These are phyloP conservation scores for Dichetophora obliterata DNA, from an alignment of 2,888 invertebrate species.

Conservation along the genomic window DNA sequence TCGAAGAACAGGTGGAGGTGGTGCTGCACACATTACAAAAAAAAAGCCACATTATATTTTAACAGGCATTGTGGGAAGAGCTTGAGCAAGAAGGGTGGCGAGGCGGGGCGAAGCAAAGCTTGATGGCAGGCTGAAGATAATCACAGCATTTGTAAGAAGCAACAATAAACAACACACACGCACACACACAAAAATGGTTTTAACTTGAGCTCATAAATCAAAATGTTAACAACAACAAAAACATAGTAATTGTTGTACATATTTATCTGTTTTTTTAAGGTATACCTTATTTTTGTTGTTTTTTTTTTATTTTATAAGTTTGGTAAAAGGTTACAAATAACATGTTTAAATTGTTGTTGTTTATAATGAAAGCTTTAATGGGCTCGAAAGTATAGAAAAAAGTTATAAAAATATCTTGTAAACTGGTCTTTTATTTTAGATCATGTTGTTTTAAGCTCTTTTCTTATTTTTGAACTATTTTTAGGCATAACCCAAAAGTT, in stretches of 20 bases:
- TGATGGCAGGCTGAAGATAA: too few relatives aligned
- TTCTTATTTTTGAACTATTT: not conserved
- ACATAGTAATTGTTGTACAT: too few relatives aligned
- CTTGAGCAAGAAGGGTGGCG: too few relatives aligned
- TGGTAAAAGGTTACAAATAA: slow-evolving; percentile 22
- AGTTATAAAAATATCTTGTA: not conserved
- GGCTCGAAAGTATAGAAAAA: not conserved
- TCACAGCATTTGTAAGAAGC: not conserved
- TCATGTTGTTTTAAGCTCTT: slow-evolving; percentile 3
- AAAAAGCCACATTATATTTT: too few relatives aligned
- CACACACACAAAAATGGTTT: not conserved
- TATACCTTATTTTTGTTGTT: not conserved
- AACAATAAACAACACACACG: slow-evolving; percentile 1
- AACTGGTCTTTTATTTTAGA: not conserved
- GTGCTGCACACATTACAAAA: too few relatives aligned
- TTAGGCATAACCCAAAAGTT: not conserved
- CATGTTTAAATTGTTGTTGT: slow-evolving; percentile 13
- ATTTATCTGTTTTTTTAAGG: not conserved
- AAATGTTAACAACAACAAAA: slow-evolving; percentile 9
- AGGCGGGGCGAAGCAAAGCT: too few relatives aligned
- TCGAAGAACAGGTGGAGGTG: too few relatives aligned
- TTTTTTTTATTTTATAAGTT: not conserved
- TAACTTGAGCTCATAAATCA: slow-evolving; percentile 28
- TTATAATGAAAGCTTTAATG: slow-evolving; percentile 16
- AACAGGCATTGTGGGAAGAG: too few relatives aligned